phyloP scores from a whole-genome alignment of 2,797 vertebrate genomes.

The Holocentrus rufus region DNA sequence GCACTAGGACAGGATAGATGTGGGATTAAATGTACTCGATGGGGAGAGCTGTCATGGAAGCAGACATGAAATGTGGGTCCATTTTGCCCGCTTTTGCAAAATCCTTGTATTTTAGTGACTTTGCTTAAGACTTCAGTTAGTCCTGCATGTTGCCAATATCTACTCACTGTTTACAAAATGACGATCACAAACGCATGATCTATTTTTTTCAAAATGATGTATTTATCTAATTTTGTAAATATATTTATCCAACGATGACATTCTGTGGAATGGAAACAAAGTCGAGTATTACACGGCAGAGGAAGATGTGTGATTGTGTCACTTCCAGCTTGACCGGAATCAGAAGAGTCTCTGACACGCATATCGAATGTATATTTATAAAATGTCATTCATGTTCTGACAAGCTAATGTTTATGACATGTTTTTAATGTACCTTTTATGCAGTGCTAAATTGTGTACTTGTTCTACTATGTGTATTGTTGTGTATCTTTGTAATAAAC shows the following conservation, averaged over 20 bases:
- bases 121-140: conserved; percentile 50
- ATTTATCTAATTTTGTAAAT: conserved; percentile 72
- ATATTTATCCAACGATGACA: conserved; percentile 45
- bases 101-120: conserved; percentile 41
- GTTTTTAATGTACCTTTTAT: conserved; percentile 81
- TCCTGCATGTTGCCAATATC: conserved; percentile 84
- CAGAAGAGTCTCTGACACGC: conserved; percentile 68
- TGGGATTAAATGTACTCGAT: conserved; percentile 11
- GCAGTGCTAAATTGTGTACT: conserved; percentile 80
- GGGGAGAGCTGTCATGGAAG: background rate
- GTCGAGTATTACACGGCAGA: conserved; percentile 20
- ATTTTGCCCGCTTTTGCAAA: conserved; percentile 52
- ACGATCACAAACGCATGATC: conserved; percentile 75
- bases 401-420: conserved; percentile 74
- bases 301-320: conserved; percentile 5
- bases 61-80: conserved; percentile 31
- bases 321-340: conserved; percentile 35
- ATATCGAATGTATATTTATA: conserved; percentile 94
- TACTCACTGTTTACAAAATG: conserved; percentile 77
- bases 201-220: conserved; percentile 59
- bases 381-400: conserved; percentile 84
- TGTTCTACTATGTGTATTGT: conserved; percentile 68
- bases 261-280: conserved; percentile 36
- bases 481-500: conserved; percentile 76
- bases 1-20: conserved; percentile 44